A percentile compares a stretch with the other conserved stretches of the same genome.
Evolutionary conservation across 1,140 invertebrate species (phyloP).

Genomic region (Drosophila busckii): DNA sequence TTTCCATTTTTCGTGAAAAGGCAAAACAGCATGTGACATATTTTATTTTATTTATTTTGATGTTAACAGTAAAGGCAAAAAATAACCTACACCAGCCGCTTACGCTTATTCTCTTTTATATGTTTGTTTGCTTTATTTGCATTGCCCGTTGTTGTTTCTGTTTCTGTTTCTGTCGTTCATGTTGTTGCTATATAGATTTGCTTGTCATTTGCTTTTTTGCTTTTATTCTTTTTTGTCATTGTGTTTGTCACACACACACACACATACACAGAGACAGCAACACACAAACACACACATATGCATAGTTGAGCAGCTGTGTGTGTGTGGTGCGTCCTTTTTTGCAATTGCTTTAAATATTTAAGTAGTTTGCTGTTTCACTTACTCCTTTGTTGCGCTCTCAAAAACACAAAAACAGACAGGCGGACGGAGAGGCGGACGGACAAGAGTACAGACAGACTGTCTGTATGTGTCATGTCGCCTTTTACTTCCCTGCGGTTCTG

Average conservation of each 20-base stretch:
- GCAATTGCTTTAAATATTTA: constrained; percentile 71
- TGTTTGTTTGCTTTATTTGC: too few species aligned
- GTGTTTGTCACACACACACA: constrained; percentile 29
- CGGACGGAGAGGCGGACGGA: constrained; percentile 1
- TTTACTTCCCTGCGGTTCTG: constrained; percentile 9
- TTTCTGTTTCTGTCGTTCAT: background rate
- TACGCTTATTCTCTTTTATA: too few species aligned
- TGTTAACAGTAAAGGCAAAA: constrained; percentile 59
- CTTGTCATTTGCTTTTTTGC: constrained; percentile 32
- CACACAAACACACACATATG: constrained; percentile 16
- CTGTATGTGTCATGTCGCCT: constrained; percentile 16
- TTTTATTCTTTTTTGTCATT: constrained; percentile 31
- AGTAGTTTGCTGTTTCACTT: constrained; percentile 53
- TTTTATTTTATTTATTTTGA: constrained; percentile 58
- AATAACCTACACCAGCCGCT: too few species aligned
- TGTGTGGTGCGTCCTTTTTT: constrained; percentile 6
- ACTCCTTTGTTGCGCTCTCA: constrained; percentile 37
- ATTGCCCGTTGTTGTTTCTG: constrained; percentile 28
- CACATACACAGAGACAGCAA: constrained; percentile 9
- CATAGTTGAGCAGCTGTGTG: background rate
- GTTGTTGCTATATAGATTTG: constrained; percentile 32
- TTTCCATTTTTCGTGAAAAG: too few species aligned
- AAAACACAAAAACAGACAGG: constrained; percentile 27
- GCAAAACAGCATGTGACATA: constrained; percentile 4
- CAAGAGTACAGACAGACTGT: background rate